A percentile compares a stretch with the other conserved stretches of the same genome.
Conservation (phyloP, 1,140 invertebrate species). For the Acyrthosiphon pisum region DNA sequence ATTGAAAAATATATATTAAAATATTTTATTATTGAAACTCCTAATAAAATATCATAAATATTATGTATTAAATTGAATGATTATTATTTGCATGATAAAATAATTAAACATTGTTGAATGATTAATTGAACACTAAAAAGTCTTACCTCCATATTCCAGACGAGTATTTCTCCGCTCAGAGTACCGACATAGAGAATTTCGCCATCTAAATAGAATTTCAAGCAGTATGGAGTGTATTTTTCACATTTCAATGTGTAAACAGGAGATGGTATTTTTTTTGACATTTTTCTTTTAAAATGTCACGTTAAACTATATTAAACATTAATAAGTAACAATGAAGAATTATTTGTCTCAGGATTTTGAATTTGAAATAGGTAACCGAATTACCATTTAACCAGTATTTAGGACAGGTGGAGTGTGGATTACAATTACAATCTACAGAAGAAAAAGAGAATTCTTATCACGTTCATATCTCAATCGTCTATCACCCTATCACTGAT, state of each 20-base stretch:
- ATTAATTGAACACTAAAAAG: background rate
- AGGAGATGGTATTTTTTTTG: background rate
- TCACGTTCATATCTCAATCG: too few relatives aligned
- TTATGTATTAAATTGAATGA: background rate
- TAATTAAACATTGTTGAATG: too few relatives aligned
- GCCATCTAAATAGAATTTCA: background rate
- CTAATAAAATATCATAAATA: too few relatives aligned
- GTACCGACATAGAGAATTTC: constrained; percentile 9
- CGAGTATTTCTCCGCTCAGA: constrained; percentile 15
- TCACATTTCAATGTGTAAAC: constrained; percentile 33
- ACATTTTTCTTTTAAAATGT: background rate
- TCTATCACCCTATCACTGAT: too few relatives aligned
- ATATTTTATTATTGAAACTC: background rate
- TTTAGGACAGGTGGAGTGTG: too few relatives aligned
- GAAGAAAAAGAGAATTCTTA: too few relatives aligned
- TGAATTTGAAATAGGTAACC: too few relatives aligned
- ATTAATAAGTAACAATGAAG: background rate
- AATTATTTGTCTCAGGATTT: too few relatives aligned
- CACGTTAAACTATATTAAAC: background rate
- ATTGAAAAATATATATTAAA: background rate
- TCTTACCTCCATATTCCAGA: constrained; percentile 26
- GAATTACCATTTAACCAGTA: too few relatives aligned
- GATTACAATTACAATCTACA: too few relatives aligned
- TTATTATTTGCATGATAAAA: too few relatives aligned
- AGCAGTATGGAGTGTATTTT: constrained; percentile 22